Percentiles rank a stretch among this genome's conserved stretches.
Evolutionary conservation across 1,140 invertebrate species (phyloP).

Genomic region (Scaptodrosophila lebanonensis): DNA sequence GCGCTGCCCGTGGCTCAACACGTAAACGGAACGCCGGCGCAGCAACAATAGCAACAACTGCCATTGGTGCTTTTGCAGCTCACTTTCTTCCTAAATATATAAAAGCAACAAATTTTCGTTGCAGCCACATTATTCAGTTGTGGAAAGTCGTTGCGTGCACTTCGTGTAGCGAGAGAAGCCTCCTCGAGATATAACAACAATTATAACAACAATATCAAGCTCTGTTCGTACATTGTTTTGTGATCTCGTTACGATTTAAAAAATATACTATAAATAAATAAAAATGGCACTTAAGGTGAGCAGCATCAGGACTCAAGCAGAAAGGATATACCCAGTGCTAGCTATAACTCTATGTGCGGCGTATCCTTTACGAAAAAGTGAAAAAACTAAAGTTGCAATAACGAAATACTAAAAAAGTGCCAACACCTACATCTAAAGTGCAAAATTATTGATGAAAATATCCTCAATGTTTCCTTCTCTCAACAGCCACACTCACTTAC

Average conservation of each 20-base stretch:
- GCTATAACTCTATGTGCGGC: background rate
- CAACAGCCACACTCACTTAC: too few species aligned
- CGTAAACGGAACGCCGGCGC: background rate
- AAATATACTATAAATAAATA: slow-evolving; percentile 17
- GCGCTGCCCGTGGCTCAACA: slow-evolving; percentile 16
- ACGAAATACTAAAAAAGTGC: too few species aligned
- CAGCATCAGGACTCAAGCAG: slow-evolving; percentile 41
- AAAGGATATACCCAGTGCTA: slow-evolving; percentile 34
- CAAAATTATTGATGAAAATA: background rate
- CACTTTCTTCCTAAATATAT: slow-evolving; percentile 77
- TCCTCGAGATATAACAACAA: slow-evolving; percentile 15
- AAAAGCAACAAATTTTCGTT: slow-evolving; percentile 66
- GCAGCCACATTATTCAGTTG: slow-evolving; percentile 75
- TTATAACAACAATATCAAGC: slow-evolving; percentile 15
- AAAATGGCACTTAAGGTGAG: slow-evolving; percentile 76
- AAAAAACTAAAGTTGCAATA: too few species aligned
- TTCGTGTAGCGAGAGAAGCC: slow-evolving; percentile 34
- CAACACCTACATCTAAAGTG: too few species aligned
- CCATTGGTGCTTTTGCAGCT: slow-evolving; percentile 20
- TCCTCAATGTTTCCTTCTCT: too few species aligned
- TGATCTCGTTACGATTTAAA: slow-evolving; percentile 35
- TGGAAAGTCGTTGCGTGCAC: slow-evolving; percentile 75
- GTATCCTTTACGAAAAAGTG: slow-evolving; percentile 1
- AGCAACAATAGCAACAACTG: slow-evolving; percentile 4
- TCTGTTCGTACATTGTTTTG: slow-evolving; percentile 34